Base-by-base conservation (phyloP, 1,140 invertebrate species). In the Catajapyx aquilonaris region DNA sequence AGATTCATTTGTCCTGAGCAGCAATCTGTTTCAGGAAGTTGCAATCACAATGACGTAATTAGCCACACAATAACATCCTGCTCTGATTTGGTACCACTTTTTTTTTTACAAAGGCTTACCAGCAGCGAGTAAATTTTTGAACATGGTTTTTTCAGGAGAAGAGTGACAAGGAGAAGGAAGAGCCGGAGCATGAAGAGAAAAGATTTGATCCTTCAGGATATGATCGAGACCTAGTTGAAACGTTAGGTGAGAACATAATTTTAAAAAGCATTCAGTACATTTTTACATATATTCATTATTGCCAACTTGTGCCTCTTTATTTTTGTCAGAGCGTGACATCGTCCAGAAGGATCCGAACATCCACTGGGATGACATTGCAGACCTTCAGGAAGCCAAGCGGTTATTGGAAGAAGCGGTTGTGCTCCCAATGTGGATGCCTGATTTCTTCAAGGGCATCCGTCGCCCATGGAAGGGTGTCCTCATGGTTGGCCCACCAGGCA, bases 301-400 rank as follows among this genome's bases (percentile, higher is more conserved):
- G 7, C 17, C 10, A 33, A 10, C 5, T 33, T 33, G 17, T 34
- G 15, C 11, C 20, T 3, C 34, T 25, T 33, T 31, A 39, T 37
- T 41, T 35, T 37, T 71, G 41, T 42, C 69, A 73, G 93, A 97
- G 60, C 64, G 91, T 53, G 91, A 96, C 62, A 97, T 98, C 58
- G 73, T 99, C 40, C 88, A 95, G 60, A 91, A 90, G 59, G 88
- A 97, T 65, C 87, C 90, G 13, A 93, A 91, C 60, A 87, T 96
- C 42, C 69, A 74, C 50, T 97, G 93, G 91, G 81, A 84, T 52
- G 93, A 98, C 56, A 97, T 99, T 53, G 91, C 93, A 9, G 93
- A 95, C 63, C 65, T 98, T 32, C 65, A 78, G 15, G 88, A 96
- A 54, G 93, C 91, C 2, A 98, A 98, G 59, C 64, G 83, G 43